These are phyloP conservation scores for Agapornis roseicollis DNA, from an alignment of 2,113 vertebrate species.

Conservation along the genomic window DNA sequence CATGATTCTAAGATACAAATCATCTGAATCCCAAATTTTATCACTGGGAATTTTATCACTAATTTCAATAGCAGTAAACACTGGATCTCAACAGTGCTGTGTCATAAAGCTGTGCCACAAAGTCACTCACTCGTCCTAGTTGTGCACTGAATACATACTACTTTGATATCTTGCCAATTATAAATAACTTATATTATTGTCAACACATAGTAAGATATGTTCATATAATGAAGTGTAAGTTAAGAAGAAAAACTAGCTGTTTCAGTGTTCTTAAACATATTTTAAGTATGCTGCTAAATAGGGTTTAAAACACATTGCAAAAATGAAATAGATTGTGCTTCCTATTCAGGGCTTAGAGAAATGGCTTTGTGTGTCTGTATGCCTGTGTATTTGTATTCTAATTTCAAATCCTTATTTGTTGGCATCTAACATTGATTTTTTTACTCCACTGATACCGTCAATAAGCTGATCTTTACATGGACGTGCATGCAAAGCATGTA, in stretches of 20 bases:
- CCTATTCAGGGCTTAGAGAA: not conserved
- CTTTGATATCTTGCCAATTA: not conserved
- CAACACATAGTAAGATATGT: not conserved
- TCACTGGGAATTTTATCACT: not conserved
- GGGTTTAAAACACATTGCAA: not conserved
- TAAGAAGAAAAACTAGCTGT: not conserved
- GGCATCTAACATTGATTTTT: not conserved
- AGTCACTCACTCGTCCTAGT: not conserved
- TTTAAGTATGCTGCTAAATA: not conserved
- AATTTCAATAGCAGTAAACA: not conserved
- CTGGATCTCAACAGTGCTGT: not conserved
- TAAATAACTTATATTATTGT: not conserved
- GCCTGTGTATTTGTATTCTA: not conserved
- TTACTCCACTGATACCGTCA: not conserved
- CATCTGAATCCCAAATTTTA: not conserved
- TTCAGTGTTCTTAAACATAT: not conserved
- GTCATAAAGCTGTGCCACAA: not conserved
- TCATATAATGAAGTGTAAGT: not conserved
- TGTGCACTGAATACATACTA: not conserved
- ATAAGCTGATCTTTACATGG: not conserved
- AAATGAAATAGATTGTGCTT: not conserved
- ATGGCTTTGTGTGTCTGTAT: not conserved
- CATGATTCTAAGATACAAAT: not conserved
- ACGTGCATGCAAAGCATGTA: not conserved
- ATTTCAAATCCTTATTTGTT: not conserved